A percentile compares a stretch with the other conserved stretches of the same genome.
phyloP scores from a whole-genome alignment of 2,888 invertebrate species.

The Athrips mouffetella region DNA sequence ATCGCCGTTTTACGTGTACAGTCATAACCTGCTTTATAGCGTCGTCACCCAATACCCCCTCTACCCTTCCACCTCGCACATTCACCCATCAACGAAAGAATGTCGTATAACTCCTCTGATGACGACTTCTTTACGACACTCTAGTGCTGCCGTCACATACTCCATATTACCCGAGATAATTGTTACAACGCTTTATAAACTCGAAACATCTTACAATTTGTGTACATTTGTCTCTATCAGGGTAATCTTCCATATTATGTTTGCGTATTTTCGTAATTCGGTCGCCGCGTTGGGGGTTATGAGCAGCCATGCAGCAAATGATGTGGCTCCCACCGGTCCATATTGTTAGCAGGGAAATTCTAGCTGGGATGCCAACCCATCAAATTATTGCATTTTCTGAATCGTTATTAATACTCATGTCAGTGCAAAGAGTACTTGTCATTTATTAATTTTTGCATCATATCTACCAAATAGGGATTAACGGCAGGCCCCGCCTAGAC shows the following conservation, averaged over 20 bases:
- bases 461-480: too few species aligned
- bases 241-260: too few species aligned
- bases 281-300: not conserved
- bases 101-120: not conserved
- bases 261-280: not conserved
- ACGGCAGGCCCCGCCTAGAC: too few species aligned
- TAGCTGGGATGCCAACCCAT: not conserved
- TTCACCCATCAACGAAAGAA: not conserved
- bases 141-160: not conserved
- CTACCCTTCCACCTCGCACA: not conserved
- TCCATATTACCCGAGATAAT: not conserved
- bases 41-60: not conserved
- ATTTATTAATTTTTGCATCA: too few species aligned
- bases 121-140: not conserved
- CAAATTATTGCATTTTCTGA: not conserved
- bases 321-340: not conserved
- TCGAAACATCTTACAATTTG: not conserved
- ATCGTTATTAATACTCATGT: not conserved
- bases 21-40: constrained; percentile 7
- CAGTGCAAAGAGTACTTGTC: too few species aligned
- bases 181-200: not conserved
- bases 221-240: not conserved
- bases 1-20: constrained; percentile 16
- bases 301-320: not conserved
- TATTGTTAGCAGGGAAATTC: not conserved